Conservation (phyloP, 2,113 vertebrate genomes). For the Collichthys lucidus region DNA sequence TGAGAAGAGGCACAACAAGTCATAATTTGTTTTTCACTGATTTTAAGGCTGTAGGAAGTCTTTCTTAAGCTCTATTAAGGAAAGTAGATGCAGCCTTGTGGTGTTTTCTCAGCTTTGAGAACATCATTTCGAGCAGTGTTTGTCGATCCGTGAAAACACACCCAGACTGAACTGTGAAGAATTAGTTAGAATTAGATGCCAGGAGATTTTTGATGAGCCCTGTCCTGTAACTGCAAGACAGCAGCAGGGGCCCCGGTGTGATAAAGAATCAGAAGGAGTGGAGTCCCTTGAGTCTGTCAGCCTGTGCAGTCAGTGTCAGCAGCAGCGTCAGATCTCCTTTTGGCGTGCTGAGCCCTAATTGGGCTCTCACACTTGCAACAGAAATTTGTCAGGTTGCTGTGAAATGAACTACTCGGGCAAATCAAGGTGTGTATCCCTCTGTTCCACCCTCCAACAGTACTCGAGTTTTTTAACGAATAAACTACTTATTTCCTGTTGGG, state of each 20-base stretch:
- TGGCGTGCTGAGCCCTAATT: slow-evolving; percentile 62
- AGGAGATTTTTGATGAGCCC: slow-evolving; percentile 56
- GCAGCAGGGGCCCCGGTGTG: slow-evolving; percentile 42
- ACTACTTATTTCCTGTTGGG: slow-evolving; percentile 43
- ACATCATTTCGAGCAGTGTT: slow-evolving; percentile 20
- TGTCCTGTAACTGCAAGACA: slow-evolving; percentile 39
- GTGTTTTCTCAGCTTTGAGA: slow-evolving; percentile 43
- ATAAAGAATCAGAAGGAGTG: slow-evolving; percentile 54
- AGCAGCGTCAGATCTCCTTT: slow-evolving; percentile 58
- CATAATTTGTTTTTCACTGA: neutral
- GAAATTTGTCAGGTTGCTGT: slow-evolving; percentile 73
- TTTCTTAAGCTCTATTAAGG: slow-evolving; percentile 30
- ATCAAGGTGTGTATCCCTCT: slow-evolving; percentile 53
- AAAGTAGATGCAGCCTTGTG: slow-evolving; percentile 7
- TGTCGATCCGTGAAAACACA: slow-evolving; percentile 31
- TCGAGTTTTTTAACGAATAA: slow-evolving; percentile 33
- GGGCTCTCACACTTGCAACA: slow-evolving; percentile 63
- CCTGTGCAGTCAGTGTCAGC: slow-evolving; percentile 61
- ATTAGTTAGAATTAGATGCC: slow-evolving; percentile 21
- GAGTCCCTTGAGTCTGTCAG: slow-evolving; percentile 54
- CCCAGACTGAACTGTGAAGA: slow-evolving; percentile 35
- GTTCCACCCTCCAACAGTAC: slow-evolving; percentile 5
- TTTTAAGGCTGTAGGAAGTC: neutral
- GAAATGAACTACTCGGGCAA: slow-evolving; percentile 60
- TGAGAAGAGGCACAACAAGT: slow-evolving; percentile 35